Percentiles rank a stretch among this genome's conserved stretches.
Conservation (phyloP, 2,888 invertebrate species). For the Drosophila ochracea region DNA sequence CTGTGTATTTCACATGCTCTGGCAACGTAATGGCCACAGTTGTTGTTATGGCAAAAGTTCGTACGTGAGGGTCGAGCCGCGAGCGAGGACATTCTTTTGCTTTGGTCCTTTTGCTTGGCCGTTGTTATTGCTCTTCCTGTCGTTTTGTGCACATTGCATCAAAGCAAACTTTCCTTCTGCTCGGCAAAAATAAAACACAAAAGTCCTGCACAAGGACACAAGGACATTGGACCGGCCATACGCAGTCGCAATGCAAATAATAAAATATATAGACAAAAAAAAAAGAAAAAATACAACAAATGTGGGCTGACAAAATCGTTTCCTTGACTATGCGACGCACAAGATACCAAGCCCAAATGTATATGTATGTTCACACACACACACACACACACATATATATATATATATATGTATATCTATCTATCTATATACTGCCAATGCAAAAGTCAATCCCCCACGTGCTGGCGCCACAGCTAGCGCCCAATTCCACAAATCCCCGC, state of each 20-base stretch:
- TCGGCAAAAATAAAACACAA: slow-evolving; percentile 58
- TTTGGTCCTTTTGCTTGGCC: slow-evolving; percentile 53
- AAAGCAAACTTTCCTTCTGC: slow-evolving; percentile 71
- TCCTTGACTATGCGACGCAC: slow-evolving; percentile 52
- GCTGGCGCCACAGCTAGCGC: slow-evolving; percentile 25
- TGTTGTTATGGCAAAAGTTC: slow-evolving; percentile 81
- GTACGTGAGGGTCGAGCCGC: slow-evolving; percentile 80
- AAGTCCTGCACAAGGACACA: slow-evolving; percentile 50
- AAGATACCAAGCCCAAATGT: slow-evolving; percentile 9
- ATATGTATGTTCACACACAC: slow-evolving; percentile 5
- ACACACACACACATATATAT: not conserved
- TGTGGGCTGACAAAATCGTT: slow-evolving; percentile 62
- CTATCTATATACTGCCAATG: slow-evolving; percentile 6
- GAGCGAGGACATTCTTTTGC: slow-evolving; percentile 71
- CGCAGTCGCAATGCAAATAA: slow-evolving; percentile 75
- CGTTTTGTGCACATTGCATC: slow-evolving; percentile 77
- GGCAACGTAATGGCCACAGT: slow-evolving; percentile 79
- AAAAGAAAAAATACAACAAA: slow-evolving; percentile 25
- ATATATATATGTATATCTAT: not conserved
- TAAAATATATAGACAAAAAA: slow-evolving; percentile 2
- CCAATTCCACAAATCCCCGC: slow-evolving; percentile 23
- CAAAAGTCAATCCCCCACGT: slow-evolving; percentile 46
- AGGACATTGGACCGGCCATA: slow-evolving; percentile 44
- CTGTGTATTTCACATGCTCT: slow-evolving; percentile 61
- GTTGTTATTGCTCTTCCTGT: slow-evolving; percentile 36